These are phyloP conservation scores for Hydrolagus colliei DNA, from an alignment of 2,797 vertebrate species.

Conservation along the genomic window DNA sequence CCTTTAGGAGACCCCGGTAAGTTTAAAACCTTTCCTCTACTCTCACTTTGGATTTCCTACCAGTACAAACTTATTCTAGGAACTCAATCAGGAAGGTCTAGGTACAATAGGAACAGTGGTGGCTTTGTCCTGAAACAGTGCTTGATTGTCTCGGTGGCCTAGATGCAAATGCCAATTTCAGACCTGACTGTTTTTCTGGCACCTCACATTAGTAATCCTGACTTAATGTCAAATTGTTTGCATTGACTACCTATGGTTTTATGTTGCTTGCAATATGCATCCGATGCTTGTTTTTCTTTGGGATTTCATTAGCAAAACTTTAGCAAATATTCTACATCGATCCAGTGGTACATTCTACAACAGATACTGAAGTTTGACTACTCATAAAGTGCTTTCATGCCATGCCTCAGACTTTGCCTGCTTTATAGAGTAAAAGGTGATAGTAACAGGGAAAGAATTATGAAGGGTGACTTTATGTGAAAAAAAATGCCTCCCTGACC, in stretches of 20 bases:
- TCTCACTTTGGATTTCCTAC: not conserved
- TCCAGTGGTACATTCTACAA: not conserved
- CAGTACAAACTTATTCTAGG: not conserved
- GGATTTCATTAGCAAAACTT: not conserved
- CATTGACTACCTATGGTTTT: not conserved
- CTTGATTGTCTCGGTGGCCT: slow-evolving; percentile 36
- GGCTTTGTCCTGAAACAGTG: slow-evolving; percentile 45
- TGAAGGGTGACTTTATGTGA: not conserved
- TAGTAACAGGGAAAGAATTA: not conserved
- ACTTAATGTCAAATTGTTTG: slow-evolving; percentile 16
- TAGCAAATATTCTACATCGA: not conserved
- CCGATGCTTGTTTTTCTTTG: slow-evolving; percentile 2
- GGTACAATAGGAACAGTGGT: slow-evolving; percentile 35
- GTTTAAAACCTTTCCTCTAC: slow-evolving; percentile 33
- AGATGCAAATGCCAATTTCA: slow-evolving; percentile 30
- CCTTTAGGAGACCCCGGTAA: slow-evolving; percentile 95
- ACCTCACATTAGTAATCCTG: slow-evolving; percentile 15
- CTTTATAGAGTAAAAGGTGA: not conserved
- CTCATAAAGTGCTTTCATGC: not conserved
- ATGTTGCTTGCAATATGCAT: not conserved
- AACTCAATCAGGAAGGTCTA: not conserved
- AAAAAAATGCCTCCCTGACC: not conserved
- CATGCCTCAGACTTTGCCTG: not conserved
- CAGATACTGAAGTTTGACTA: not conserved
- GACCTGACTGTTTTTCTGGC: slow-evolving; percentile 29